A percentile compares a stretch with the other conserved stretches of the same genome.
Evolutionary conservation across 2,888 invertebrate species (phyloP).

Genomic region (Brachynemurus nebulosus): DNA sequence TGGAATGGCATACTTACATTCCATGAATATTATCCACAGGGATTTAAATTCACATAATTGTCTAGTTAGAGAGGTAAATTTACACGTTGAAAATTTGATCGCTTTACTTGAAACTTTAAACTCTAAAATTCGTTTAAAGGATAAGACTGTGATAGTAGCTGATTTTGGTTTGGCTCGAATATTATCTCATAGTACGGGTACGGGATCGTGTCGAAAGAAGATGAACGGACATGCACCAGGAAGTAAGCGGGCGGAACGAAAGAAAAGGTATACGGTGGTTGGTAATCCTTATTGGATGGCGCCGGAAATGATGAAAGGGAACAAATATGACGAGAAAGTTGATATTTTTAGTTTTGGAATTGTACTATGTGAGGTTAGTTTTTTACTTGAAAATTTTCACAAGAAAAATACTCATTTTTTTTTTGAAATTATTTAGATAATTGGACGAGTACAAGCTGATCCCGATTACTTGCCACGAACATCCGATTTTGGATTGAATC

Average conservation of each 20-base stretch:
- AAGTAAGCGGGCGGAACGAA: conserved; percentile 44
- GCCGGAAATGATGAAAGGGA: conserved; percentile 96
- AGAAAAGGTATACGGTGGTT: conserved; percentile 88
- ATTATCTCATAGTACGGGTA: conserved; percentile 39
- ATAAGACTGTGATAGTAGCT: conserved; percentile 85
- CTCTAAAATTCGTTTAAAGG: conserved; percentile 42
- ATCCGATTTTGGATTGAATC: conserved; percentile 84
- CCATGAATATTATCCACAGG: conserved; percentile 86
- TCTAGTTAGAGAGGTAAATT: conserved; percentile 68
- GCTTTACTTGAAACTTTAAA: conserved; percentile 1
- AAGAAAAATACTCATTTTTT: neutral
- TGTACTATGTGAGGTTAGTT: conserved; percentile 74
- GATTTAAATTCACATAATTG: conserved; percentile 95
- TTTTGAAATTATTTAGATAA: conserved; percentile 46
- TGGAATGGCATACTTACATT: conserved; percentile 89
- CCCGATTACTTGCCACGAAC: conserved; percentile 87
- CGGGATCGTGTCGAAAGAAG: conserved; percentile 19
- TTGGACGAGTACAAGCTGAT: conserved; percentile 88
- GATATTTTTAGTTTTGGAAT: conserved; percentile 95
- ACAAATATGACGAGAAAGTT: conserved; percentile 91
- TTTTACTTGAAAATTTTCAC: conserved; percentile 4
- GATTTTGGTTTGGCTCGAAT: conserved; percentile 89
- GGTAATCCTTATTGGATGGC: conserved; percentile 99
- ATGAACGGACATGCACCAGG: conserved; percentile 25
- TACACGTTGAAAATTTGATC: too few relatives aligned